phyloP scores from a whole-genome alignment of 2,797 vertebrate genomes.

The Erithacus rubecula region DNA sequence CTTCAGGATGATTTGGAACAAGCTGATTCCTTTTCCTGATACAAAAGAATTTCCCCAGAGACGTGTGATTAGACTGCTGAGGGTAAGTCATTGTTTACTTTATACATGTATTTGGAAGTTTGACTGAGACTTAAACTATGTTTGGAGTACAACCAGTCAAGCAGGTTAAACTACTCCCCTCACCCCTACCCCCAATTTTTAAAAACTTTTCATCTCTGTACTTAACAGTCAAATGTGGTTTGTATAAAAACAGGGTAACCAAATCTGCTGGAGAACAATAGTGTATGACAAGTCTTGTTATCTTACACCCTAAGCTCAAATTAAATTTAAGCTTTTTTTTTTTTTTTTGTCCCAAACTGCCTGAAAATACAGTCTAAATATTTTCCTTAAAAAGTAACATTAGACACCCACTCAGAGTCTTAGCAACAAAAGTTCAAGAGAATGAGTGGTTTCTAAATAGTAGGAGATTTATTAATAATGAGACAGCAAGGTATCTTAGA shows the following conservation, averaged over 20 bases:
- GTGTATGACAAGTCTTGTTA: rapidly evolving
- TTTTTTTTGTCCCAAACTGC: neutral
- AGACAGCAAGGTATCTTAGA: neutral
- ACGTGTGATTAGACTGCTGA: neutral
- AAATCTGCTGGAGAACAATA: neutral
- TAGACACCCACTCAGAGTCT: neutral
- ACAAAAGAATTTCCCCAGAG: neutral
- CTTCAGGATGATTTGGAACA: neutral
- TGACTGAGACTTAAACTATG: neutral
- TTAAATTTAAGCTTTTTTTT: neutral
- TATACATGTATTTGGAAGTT: neutral
- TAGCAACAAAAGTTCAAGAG: neutral
- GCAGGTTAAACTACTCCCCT: neutral
- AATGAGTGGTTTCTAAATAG: neutral
- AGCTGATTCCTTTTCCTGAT: neutral
- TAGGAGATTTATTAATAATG: neutral
- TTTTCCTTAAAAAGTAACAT: neutral
- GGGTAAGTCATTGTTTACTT: neutral
- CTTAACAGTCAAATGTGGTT: neutral
- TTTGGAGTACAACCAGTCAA: neutral
- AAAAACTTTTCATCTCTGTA: neutral
- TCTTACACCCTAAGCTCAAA: neutral
- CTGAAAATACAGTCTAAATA: neutral
- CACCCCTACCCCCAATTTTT: neutral
- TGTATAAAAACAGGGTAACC: neutral